Base-by-base conservation (phyloP, 1,140 invertebrate genomes). In the Drosophila eugracilis region DNA sequence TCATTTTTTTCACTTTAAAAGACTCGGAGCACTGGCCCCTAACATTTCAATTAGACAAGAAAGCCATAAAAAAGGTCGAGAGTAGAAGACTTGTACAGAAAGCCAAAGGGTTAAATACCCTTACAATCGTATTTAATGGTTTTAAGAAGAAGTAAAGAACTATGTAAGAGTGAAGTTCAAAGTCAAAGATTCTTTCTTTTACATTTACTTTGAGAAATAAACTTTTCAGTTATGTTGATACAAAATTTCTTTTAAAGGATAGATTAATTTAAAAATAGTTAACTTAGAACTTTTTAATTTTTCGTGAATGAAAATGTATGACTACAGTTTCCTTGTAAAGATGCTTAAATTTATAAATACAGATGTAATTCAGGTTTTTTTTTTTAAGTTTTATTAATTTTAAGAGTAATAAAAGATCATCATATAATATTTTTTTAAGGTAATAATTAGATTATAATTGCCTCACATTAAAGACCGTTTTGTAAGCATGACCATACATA, bases 21-120 rank as follows among this genome's bases (percentile, higher is more conserved):
- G 7, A 36, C 7, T 10, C 28, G 42, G 22, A 21, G 5, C 57
- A 48, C 22, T 60, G 48, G 53, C 57, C 69, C 48, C 69, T 54
- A 32, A 49, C 28, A 62, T 53, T 63, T 54, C 57, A 73, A 53
- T 48, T 32, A 60, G 24, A 36, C 62, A 48, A 34, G 44, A 12
- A 26, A 22, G 52, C 30, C 28, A 42, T 58, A 19, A 49, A 45
- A 42, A 24, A 12, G 12, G 14, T 48, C 12, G 32, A 26, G 45
- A 24, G 15, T 21, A 58, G 28, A 65, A 24, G 15, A 22, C 37
- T 21, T 42, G n/a, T 14, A 9, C 28, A 12, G 10, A 4, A 12
- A 26, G 22, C 15, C 15, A 26, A 24, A 26, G 21, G 26, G 34
- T 26, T 44, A 44, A 66, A 44, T 67, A 65, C 59, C 30, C 48